These are phyloP conservation scores for Lycaena phlaeas DNA, from an alignment of 2,888 invertebrate genomes.

Conservation along the genomic window DNA sequence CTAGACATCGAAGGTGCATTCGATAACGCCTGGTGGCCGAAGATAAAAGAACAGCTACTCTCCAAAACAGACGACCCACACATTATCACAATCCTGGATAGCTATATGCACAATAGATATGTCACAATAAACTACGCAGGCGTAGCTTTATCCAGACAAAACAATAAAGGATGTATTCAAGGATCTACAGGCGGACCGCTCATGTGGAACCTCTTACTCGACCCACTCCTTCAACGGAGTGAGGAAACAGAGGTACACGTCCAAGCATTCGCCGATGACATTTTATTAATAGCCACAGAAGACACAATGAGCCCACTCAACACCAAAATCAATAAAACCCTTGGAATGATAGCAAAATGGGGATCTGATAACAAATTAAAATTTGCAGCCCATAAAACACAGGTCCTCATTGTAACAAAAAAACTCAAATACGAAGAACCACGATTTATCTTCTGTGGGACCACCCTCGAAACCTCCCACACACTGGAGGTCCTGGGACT, in stretches of 20 bases:
- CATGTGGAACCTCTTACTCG: not conserved
- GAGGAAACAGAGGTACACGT: not conserved
- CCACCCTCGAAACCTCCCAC: not conserved
- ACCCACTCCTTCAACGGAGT: not conserved
- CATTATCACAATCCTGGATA: not conserved
- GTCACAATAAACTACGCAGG: not conserved
- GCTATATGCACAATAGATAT: not conserved
- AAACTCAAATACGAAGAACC: conserved; percentile 7
- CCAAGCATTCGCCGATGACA: not conserved
- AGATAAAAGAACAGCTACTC: not conserved
- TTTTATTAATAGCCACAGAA: not conserved
- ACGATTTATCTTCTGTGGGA: not conserved
- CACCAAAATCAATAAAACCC: not conserved
- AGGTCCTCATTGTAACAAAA: conserved; percentile 9
- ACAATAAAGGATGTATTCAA: not conserved
- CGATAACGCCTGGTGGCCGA: conserved; percentile 3
- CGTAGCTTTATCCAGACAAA: not conserved
- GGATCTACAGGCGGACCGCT: not conserved
- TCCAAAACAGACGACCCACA: not conserved
- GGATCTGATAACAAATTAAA: not conserved
- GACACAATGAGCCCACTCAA: not conserved
- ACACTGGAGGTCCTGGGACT: conserved; percentile 9
- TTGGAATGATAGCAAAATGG: not conserved
- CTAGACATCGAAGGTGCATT: conserved; percentile 10
- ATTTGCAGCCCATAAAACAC: conserved; percentile 11